Evolutionary conservation across 2,888 invertebrate genomes (phyloP).

Genomic region (Altica lythri): DNA sequence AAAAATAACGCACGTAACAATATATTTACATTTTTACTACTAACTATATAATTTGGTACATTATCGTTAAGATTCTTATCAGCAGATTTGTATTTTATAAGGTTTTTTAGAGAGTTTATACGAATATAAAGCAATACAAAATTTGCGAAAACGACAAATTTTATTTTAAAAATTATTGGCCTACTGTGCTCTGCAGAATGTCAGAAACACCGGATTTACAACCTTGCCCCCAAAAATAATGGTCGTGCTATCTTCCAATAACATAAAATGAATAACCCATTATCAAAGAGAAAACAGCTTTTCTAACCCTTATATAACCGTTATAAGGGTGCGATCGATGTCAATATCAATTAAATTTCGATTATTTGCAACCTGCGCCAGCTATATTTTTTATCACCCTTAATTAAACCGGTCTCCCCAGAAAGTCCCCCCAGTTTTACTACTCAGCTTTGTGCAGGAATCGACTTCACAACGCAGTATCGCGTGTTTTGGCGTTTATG

Average conservation of each 20-base stretch:
- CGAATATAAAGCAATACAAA: no score
- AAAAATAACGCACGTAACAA: no score
- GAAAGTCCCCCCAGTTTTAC: slow-evolving; percentile 8
- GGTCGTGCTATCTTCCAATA: neutral
- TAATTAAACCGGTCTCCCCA: slow-evolving; percentile 19
- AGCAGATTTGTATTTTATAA: no score
- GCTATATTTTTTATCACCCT: slow-evolving; percentile 29
- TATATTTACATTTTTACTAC: no score
- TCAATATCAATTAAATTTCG: slow-evolving; percentile 31
- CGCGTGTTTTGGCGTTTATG: slow-evolving; percentile 23
- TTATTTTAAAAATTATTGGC: no score
- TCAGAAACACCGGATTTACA: neutral
- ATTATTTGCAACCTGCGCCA: slow-evolving; percentile 29
- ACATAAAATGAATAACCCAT: slow-evolving; percentile 15
- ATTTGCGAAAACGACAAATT: no score
- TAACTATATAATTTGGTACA: no score
- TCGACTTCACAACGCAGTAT: slow-evolving; percentile 12
- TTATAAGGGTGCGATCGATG: slow-evolving; percentile 25
- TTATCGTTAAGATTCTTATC: no score
- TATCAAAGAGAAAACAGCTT: slow-evolving; percentile 9
- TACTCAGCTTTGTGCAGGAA: slow-evolving; percentile 12
- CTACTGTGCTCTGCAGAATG: no score
- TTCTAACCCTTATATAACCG: slow-evolving; percentile 14
- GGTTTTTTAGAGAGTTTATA: no score
- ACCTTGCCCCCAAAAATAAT: neutral